Evolutionary conservation across 2,113 vertebrate species (phyloP).

Genomic region (Pangasianodon hypophthalmus): DNA sequence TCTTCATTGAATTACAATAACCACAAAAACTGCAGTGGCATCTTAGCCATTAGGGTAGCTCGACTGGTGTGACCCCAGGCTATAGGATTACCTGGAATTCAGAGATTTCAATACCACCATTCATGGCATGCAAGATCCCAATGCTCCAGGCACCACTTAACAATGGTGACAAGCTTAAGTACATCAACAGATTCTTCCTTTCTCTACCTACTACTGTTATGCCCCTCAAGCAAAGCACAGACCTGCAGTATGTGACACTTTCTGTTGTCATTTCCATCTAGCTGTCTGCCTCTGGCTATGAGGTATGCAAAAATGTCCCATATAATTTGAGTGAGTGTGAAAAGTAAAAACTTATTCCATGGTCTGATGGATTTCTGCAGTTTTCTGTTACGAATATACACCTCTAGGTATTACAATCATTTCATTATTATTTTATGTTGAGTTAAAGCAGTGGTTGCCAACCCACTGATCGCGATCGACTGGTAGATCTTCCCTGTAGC

Average conservation of each 20-base stretch:
- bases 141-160: slow-evolving; percentile 15
- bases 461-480: no score
- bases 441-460: background rate
- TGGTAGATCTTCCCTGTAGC: no score
- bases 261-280: slow-evolving; percentile 11
- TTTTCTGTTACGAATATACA: background rate
- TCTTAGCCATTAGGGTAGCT: background rate
- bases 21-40: slow-evolving; percentile 8
- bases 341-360: slow-evolving; percentile 10
- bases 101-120: background rate
- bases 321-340: background rate
- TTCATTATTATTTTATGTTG: background rate
- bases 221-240: slow-evolving; percentile 18
- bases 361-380: background rate
- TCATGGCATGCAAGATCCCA: background rate
- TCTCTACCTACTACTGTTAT: background rate
- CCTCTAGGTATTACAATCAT: background rate
- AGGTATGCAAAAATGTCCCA: background rate
- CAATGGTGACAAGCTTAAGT: background rate
- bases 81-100: background rate
- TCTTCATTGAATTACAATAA: slow-evolving; percentile 9
- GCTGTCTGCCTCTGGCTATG: slow-evolving; percentile 10
- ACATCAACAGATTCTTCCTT: background rate
- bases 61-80: background rate
- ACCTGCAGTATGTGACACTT: background rate